Percentiles rank a stretch among this genome's conserved stretches.
phyloP scores from a whole-genome alignment of 2,113 vertebrate genomes.

The Trichomycterus rosablanca region DNA sequence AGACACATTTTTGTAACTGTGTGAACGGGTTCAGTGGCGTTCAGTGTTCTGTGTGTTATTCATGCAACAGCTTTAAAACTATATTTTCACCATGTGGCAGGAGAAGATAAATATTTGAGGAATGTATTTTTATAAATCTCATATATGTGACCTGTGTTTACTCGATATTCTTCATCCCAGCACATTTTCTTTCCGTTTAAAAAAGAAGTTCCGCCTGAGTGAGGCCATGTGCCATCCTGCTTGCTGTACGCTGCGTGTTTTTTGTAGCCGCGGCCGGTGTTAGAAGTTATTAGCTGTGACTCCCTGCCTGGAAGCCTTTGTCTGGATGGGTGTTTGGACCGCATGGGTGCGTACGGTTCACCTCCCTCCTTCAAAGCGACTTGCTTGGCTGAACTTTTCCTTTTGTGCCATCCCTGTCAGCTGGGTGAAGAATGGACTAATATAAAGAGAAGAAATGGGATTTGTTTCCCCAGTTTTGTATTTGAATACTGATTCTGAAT shows the following conservation, averaged over 20 bases:
- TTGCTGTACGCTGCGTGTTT: neutral
- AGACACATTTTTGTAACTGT: too few species aligned
- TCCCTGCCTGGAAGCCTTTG: conserved; percentile 22
- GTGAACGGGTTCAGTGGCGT: neutral
- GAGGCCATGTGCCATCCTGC: conserved; percentile 20
- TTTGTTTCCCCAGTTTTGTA: neutral
- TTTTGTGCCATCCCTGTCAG: conserved; percentile 8
- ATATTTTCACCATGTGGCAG: neutral
- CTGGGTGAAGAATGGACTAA: neutral
- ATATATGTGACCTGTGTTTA: conserved; percentile 8
- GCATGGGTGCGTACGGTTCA: conserved; percentile 24
- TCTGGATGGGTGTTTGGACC: conserved; percentile 21
- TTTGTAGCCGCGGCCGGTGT: conserved; percentile 4
- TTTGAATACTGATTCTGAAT: conserved; percentile 11
- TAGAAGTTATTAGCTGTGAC: conserved; percentile 15
- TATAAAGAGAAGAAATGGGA: conserved; percentile 8
- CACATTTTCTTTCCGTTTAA: conserved; percentile 10
- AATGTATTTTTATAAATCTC: neutral
- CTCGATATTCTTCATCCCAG: neutral
- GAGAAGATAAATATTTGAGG: neutral
- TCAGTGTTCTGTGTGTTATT: neutral
- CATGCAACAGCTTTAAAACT: neutral
- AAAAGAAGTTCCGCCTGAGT: conserved; percentile 23
- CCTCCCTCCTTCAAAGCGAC: conserved; percentile 21
- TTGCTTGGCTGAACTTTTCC: neutral